Evolutionary conservation across 1,140 invertebrate genomes (phyloP), one percentile per base, ranked within the genome.

Genomic region (Drosophila erecta): DNA sequence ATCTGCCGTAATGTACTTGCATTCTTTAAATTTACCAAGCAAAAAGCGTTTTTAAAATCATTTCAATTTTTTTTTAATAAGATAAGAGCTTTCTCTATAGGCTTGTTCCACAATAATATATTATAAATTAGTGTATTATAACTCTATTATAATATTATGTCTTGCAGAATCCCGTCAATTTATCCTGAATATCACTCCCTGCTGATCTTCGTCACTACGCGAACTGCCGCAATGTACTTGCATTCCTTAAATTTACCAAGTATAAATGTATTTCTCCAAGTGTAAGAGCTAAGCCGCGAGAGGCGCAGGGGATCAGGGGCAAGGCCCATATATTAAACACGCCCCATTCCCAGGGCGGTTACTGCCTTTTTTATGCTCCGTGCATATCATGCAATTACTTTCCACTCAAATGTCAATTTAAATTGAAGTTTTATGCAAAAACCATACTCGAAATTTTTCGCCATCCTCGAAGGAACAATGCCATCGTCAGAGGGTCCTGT

Each of bases 371-470:
- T 86, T 86, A 79, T 86, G 72, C 72, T 75, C 75, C 69, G 54
- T 76, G 83, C 84, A 89, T 83, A 87, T 87, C 83, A 89, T 83
- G 84, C 83, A 87, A 87, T 87, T 87, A 87, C 83, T 87, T 87
- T 87, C 83, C 83, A 87, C 83, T 87, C 83, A 87, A 87, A 87
- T 87, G 83, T 87, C 83, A 87, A 87, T 87, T 87, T 87, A 89
- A 87, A 87, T 87, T 87, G 84, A 87, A 87, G 83, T 87, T 87
- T 87, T 87, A 87, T 87, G 83, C 83, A 89, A 87, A 87, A 87
- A 89, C 67, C 83, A 89, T 87, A 79, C 83, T 87, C 74, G 83
- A 86, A 81, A 83, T 71, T 86, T 86, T 81, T 67, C 60, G 62
- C 67, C 47, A 65, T 47, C 40, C 20, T 27, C 33, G 30, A 10